Percentiles rank a stretch among this genome's conserved stretches.
Evolutionary conservation across 2,113 vertebrate species (phyloP).

Genomic region (Brachyhypopomus occidentalis): DNA sequence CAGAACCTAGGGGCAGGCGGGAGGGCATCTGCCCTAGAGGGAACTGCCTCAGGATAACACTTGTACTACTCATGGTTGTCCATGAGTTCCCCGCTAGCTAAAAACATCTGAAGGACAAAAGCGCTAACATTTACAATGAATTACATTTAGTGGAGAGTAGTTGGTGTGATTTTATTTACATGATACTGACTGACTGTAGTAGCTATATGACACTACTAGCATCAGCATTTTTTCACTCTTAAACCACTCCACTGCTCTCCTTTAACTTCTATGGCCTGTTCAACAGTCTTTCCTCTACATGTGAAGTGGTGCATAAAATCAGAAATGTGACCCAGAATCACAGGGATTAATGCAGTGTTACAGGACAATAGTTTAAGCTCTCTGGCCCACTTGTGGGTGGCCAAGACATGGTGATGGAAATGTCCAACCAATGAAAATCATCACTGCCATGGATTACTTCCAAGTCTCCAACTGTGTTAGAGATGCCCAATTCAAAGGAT

Average conservation of each 20-base stretch:
- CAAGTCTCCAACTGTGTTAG: too few relatives aligned
- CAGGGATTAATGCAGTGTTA: not conserved
- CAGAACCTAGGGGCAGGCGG: not conserved
- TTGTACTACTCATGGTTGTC: not conserved
- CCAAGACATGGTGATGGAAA: not conserved
- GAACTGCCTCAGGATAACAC: not conserved
- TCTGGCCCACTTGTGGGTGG: not conserved
- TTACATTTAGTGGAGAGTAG: not conserved
- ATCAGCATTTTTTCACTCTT: too few relatives aligned
- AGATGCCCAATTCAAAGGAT: too few relatives aligned
- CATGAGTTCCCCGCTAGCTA: not conserved
- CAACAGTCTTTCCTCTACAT: conserved; percentile 2
- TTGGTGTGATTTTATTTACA: too few relatives aligned
- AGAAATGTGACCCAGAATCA: conserved; percentile 4
- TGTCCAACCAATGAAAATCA: not conserved
- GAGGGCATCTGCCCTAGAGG: too few relatives aligned
- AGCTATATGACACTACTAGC: too few relatives aligned
- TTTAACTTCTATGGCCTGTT: not conserved
- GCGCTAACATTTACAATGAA: not conserved
- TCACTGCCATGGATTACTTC: not conserved
- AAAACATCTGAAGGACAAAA: too few relatives aligned
- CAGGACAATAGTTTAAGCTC: not conserved
- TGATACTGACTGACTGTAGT: too few relatives aligned
- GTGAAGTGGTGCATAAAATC: conserved; percentile 20
- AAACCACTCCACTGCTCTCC: not conserved